Conservation (phyloP, 1,140 invertebrate genomes). For the Eueides isabella region DNA sequence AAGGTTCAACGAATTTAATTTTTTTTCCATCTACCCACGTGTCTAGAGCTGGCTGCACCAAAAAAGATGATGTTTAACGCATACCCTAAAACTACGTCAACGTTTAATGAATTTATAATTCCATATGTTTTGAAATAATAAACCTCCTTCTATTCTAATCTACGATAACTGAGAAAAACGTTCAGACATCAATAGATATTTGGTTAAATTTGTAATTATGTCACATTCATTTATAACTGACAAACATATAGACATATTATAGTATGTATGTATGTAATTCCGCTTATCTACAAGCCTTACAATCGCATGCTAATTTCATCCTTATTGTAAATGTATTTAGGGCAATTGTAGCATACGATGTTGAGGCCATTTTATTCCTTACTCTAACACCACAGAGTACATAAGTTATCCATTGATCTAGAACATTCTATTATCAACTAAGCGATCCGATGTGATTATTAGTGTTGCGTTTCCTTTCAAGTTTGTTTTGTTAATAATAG, state of each 20-base stretch:
- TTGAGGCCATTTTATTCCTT: not conserved
- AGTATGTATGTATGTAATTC: not conserved
- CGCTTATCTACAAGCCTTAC: constrained; percentile 10
- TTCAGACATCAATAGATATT: not conserved
- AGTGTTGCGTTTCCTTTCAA: not conserved
- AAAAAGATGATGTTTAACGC: constrained; percentile 28
- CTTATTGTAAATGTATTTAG: constrained; percentile 25
- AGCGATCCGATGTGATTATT: not conserved
- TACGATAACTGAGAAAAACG: not conserved
- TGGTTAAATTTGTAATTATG: not conserved
- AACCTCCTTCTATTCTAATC: not conserved
- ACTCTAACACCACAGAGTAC: constrained; percentile 1
- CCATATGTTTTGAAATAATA: constrained; percentile 23
- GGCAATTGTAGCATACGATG: constrained; percentile 14
- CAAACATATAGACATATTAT: not conserved
- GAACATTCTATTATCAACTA: not conserved
- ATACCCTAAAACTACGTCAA: constrained; percentile 37
- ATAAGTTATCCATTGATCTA: not conserved
- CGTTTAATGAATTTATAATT: constrained; percentile 36
- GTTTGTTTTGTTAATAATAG: not conserved
- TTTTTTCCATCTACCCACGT: not conserved
- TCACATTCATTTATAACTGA: not conserved
- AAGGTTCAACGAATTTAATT: not conserved
- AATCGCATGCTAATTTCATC: constrained; percentile 16
- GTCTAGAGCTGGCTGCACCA: not conserved